Base-by-base conservation (phyloP, 2,888 invertebrate species). In the Raillietiella orientalis region DNA sequence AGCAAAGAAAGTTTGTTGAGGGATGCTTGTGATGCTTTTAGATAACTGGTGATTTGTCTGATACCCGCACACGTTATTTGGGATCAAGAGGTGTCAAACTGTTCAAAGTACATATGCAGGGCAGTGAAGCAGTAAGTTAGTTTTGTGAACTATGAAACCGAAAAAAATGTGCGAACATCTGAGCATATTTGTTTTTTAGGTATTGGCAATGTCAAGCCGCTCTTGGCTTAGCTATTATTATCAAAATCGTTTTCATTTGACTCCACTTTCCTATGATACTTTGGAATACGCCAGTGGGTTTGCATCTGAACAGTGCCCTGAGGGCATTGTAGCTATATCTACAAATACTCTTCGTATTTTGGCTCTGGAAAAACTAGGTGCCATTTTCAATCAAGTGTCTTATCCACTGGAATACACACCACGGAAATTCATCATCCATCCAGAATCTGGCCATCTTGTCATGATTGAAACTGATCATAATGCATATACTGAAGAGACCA, bases 161-260 rank as follows among this genome's bases (percentile, higher is more conserved):
- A 12, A 13, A n/a, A 9, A 27, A 25, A 27, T 28, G 9, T 24
- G 11, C 6, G 5, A 27, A 4, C 6, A 9, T 32, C 14, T 13
- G 5, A 13, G 19, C 9, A 8, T 9, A 10, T 30, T 29, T 16
- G 4, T 14, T 24, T 31, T 34, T 10, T 33, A 51, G 56, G 53
- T 96, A 0, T 50, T 96, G 16, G 96, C 96, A 2, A 84, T 93
- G 59, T 93, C 90, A 1, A 87, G 84, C 35, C 59, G 96, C 34
- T 79, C 87, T 0, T 96, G 96, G 96, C 54, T 96, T 14, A 84
- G 87, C 40, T 99, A 96, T 44, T 82, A 82, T 40, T 87, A 93
- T 46, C 96, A 99, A 47, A 90, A 79, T 27, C 24, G 75, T 27
- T 82, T 82, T 40, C 87, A 90, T 46, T 52, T 93, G 24, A 90